Conservation (phyloP, 2,888 invertebrate genomes). For the Pammene aurita region DNA sequence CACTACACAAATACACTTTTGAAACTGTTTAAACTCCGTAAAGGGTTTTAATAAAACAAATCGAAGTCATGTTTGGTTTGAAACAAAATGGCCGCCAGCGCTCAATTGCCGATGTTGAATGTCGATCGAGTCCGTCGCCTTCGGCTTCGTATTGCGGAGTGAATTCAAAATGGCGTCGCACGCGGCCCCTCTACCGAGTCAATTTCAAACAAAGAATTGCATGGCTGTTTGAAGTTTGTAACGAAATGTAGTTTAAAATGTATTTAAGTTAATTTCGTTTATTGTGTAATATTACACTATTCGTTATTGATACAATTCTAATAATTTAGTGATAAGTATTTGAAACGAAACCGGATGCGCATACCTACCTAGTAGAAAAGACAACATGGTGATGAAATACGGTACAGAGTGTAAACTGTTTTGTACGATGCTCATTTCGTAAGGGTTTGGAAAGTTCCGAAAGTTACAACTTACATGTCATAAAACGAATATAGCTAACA, state of each 20-base stretch:
- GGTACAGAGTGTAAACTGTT: constrained; percentile 28
- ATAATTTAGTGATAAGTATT: constrained; percentile 6
- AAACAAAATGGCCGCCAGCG: constrained; percentile 39
- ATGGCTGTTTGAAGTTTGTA: not conserved
- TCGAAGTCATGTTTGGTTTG: not conserved
- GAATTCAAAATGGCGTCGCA: constrained; percentile 50
- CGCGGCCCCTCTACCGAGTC: constrained; percentile 29
- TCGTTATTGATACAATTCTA: not conserved
- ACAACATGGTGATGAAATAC: constrained; percentile 3
- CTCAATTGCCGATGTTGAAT: not conserved
- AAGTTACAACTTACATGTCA: too few relatives aligned
- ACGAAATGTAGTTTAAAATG: not conserved
- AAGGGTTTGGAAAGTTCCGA: not conserved
- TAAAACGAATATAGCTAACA: too few relatives aligned
- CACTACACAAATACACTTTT: constrained; percentile 18
- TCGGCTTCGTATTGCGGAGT: constrained; percentile 36
- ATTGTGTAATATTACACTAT: not conserved
- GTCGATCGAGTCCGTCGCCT: constrained; percentile 16
- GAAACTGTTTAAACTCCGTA: not conserved
- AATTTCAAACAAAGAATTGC: constrained; percentile 20
- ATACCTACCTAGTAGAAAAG: constrained; percentile 4
- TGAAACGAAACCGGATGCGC: constrained; percentile 30
- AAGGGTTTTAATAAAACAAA: not conserved
- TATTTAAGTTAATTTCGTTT: not conserved
- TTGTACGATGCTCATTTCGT: constrained; percentile 8